A percentile compares a stretch with the other conserved stretches of the same genome.
Evolutionary conservation across 92 coral and sea anemone genomes (phyloP).

Genomic region (Zoanthus sansibaricus): DNA sequence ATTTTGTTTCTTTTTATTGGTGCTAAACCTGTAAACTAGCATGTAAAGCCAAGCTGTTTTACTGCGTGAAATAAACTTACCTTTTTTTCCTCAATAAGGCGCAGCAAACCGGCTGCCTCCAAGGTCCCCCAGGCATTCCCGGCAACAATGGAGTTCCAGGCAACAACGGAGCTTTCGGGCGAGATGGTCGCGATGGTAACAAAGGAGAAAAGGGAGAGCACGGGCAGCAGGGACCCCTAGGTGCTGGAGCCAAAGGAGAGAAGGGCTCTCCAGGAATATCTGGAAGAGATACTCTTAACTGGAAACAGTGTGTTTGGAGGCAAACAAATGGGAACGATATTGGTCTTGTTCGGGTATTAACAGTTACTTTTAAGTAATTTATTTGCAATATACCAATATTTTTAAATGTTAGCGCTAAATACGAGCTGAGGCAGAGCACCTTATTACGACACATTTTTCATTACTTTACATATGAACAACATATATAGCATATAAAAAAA

Average conservation of each 20-base stretch:
- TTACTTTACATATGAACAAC: too few species aligned
- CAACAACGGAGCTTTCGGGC: slow-evolving; percentile 1
- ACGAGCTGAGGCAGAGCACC: too few species aligned
- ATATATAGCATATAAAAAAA: too few species aligned
- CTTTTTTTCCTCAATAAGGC: too few species aligned
- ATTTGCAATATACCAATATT: too few species aligned
- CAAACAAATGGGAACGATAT: background rate
- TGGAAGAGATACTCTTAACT: background rate
- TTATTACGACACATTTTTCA: too few species aligned
- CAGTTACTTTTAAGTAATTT: too few species aligned
- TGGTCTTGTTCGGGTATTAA: background rate
- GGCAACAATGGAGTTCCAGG: slow-evolving; percentile 21
- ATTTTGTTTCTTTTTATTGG: too few species aligned
- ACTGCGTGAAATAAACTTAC: too few species aligned
- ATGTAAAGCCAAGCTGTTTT: too few species aligned
- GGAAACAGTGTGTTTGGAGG: slow-evolving; percentile 47
- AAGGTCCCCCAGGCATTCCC: background rate
- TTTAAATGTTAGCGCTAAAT: too few species aligned
- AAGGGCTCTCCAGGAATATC: background rate
- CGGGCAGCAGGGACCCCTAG: background rate
- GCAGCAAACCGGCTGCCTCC: background rate
- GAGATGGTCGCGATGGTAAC: slow-evolving; percentile 1
- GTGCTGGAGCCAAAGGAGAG: background rate
- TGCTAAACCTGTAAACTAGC: too few species aligned
- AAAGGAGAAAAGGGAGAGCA: slow-evolving; percentile 24